phyloP scores from a whole-genome alignment of 2,888 invertebrate species.

The Abrostola tripartita region DNA sequence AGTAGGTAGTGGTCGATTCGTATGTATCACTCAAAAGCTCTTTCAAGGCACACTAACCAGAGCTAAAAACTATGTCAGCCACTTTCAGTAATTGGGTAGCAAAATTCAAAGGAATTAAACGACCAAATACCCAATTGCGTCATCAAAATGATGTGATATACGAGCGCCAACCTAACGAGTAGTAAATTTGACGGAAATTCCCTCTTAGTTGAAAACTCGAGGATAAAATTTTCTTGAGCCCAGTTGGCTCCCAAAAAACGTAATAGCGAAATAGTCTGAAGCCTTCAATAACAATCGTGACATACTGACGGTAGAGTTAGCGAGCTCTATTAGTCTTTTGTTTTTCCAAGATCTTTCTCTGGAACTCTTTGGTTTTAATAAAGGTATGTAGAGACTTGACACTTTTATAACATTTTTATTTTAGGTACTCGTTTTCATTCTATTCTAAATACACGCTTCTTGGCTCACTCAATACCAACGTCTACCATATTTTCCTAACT shows the following conservation, averaged over 20 bases:
- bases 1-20: too few relatives aligned
- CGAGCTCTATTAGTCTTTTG: conserved; percentile 4
- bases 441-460: too few relatives aligned
- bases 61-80: not conserved
- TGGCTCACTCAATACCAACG: too few relatives aligned
- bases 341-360: too few relatives aligned
- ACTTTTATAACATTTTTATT: not conserved
- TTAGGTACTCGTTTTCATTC: not conserved
- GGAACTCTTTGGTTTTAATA: too few relatives aligned
- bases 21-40: too few relatives aligned
- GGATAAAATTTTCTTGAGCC: conserved; percentile 40
- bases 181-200: conserved; percentile 54
- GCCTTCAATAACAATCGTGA: conserved; percentile 50
- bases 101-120: not conserved
- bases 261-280: conserved; percentile 59
- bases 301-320: conserved; percentile 33
- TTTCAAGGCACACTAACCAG: not conserved
- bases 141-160: conserved; percentile 46
- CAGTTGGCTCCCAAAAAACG: conserved; percentile 49
- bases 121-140: conserved; percentile 26
- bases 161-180: conserved; percentile 42
- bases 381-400: too few relatives aligned
- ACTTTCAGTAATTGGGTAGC: not conserved
- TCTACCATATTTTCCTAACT: too few relatives aligned
- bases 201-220: conserved; percentile 48